phyloP scores from a whole-genome alignment of 2,888 invertebrate genomes.

The Laspeyria flexula region DNA sequence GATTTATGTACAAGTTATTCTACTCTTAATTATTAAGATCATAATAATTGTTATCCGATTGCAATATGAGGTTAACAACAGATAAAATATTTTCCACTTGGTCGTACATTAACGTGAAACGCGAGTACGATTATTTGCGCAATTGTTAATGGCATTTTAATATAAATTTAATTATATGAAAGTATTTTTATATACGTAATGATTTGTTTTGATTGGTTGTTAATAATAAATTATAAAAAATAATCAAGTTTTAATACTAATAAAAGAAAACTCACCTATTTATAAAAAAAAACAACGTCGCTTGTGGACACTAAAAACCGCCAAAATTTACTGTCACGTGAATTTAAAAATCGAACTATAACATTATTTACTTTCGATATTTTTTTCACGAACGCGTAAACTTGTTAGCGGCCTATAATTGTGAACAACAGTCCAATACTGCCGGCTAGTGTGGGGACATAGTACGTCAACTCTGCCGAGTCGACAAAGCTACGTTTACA shows the following conservation, averaged over 20 bases:
- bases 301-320: constrained; percentile 31
- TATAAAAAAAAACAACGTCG: constrained; percentile 14
- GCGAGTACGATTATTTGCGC: not conserved
- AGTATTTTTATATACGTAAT: not conserved
- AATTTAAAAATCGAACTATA: constrained; percentile 48
- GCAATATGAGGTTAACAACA: not conserved
- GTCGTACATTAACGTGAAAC: not conserved
- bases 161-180: not conserved
- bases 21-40: not conserved
- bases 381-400: constrained; percentile 62
- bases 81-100: not conserved
- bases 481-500: constrained; percentile 49
- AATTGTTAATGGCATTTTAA: too few relatives aligned
- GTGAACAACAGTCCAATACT: constrained; percentile 67
- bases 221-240: not conserved
- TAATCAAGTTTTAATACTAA: not conserved
- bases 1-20: not conserved
- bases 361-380: constrained; percentile 55
- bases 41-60: not conserved
- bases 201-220: not conserved
- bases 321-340: constrained; percentile 26
- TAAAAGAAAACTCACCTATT: constrained; percentile 30
- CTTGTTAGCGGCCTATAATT: constrained; percentile 71
- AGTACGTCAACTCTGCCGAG: constrained; percentile 35
- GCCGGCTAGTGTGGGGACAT: constrained; percentile 50